A percentile compares a stretch with the other conserved stretches of the same genome.
These are phyloP conservation scores for Rhagonycha fulva DNA, from an alignment of 2,888 invertebrate genomes.

Conservation along the genomic window DNA sequence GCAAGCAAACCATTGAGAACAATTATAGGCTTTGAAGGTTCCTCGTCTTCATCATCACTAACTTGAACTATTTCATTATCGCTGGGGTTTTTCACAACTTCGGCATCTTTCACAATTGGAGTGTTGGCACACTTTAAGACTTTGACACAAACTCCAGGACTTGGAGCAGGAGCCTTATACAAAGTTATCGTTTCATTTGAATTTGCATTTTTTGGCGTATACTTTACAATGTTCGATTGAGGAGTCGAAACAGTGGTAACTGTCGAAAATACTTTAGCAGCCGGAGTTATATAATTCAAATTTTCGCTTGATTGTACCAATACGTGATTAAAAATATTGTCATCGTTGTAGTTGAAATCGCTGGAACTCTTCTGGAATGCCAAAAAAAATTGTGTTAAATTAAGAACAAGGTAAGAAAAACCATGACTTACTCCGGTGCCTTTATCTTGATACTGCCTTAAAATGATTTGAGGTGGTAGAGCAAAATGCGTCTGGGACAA, in stretches of 20 bases:
- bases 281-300: not conserved
- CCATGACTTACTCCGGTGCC: conserved; percentile 23
- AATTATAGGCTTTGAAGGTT: not conserved
- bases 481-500: conserved; percentile 55
- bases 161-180: not conserved
- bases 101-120: not conserved
- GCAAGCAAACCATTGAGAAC: conserved; percentile 8
- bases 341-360: not conserved
- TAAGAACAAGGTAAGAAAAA: not conserved
- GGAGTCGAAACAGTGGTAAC: not conserved
- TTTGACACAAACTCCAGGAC: not conserved
- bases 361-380: not conserved
- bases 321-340: not conserved
- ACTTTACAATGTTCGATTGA: not conserved
- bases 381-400: not conserved
- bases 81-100: not conserved
- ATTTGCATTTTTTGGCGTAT: not conserved
- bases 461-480: conserved; percentile 49
- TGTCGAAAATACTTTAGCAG: not conserved
- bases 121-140: not conserved
- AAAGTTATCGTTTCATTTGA: not conserved
- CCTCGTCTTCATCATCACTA: not conserved
- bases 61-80: conserved; percentile 1
- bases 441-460: conserved; percentile 34
- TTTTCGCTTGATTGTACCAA: not conserved